These are phyloP conservation scores for Hartigia nigra DNA, from an alignment of 2,888 invertebrate species.

Conservation along the genomic window DNA sequence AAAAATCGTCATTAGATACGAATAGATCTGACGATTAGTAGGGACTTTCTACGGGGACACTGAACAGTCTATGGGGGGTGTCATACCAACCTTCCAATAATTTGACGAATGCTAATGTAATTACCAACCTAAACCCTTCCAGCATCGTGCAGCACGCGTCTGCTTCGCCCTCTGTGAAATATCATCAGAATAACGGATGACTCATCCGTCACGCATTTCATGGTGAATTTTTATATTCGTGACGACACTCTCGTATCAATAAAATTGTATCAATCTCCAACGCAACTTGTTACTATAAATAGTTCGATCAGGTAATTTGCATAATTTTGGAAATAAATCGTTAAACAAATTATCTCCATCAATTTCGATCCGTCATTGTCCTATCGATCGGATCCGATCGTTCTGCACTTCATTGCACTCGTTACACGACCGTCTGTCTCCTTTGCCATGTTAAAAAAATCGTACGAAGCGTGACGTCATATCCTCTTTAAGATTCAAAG, in stretches of 20 bases:
- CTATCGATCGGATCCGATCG: not conserved
- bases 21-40: not conserved
- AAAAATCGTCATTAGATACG: not conserved
- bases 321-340: not conserved
- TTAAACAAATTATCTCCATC: not conserved
- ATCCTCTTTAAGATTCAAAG: conserved; percentile 15
- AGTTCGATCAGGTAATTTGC: not conserved
- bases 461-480: not conserved
- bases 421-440: not conserved
- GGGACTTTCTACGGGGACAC: not conserved
- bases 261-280: not conserved
- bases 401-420: not conserved
- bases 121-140: conserved; percentile 17
- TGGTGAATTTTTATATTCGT: not conserved
- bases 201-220: not conserved
- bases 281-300: no score
- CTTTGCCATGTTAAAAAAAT: conserved; percentile 5
- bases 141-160: not conserved
- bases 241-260: not conserved
- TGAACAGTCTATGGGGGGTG: not conserved
- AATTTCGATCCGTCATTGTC: not conserved
- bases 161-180: not conserved
- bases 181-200: not conserved
- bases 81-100: conserved; percentile 13
- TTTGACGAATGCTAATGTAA: conserved; percentile 20